Evolutionary conservation across 2,888 invertebrate genomes (phyloP), one percentile per base, ranked within the genome.

Genomic region (Lepetodrilus schrolli): DNA sequence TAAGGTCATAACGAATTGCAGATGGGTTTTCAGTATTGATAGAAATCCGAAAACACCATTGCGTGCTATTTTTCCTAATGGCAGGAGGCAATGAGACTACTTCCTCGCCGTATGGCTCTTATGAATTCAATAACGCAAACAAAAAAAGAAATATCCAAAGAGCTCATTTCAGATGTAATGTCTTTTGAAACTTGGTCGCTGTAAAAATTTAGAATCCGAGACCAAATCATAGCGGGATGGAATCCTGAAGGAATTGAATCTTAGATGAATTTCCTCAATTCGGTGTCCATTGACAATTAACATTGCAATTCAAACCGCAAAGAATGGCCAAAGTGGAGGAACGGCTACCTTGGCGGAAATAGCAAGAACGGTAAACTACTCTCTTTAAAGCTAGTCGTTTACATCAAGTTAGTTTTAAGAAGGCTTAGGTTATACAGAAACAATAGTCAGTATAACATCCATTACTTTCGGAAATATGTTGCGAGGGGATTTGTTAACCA

Each of bases 401-500:
- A 58, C 58, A 58, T 58, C 17, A 58, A 30, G 34, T 30, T n/a
- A 34, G 58, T 58, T 30, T 58, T n/a, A 58, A 58, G 58, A 58
- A 23, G 58, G 34, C 34, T 58, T 13, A 17, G 30, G n/a, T 30
- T 30, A 34, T 58, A 30, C 26, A 58, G 58, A 58, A 58, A 58
- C 58, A 58, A 58, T 58, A 23, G 30, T 17, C 17, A 58, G 58
- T 58, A 30, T 58, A 58, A 58, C 58, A 58, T 58, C 58, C 58
- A 58, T 58, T 58, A 58, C 58, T 58, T 58, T 58, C 58, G 58
- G 58, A 58, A 58, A 58, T 58, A 58, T 58, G 58, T 30, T 58
- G 58, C 34, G 30, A 58, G 58, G 58, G 58, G 58, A 21, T 58
- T 58, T 58, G 58, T 58, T 58, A 58, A 58, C 58, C 58, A 34